phyloP scores from a whole-genome alignment of 2,888 invertebrate genomes.

The Dolichomitus sp. region DNA sequence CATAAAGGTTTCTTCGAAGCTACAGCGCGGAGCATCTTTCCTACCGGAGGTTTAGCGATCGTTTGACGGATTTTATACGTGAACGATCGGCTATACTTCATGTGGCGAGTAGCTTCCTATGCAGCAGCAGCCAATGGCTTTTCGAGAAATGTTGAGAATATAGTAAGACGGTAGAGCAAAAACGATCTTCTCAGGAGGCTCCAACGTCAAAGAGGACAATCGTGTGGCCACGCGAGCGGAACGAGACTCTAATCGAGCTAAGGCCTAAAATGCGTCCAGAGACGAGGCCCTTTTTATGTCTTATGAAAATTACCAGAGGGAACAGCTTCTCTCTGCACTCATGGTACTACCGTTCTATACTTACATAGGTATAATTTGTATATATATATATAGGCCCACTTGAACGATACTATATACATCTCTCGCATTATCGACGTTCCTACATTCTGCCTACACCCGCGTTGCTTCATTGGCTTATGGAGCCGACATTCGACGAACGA shows the following conservation, averaged over 20 bases:
- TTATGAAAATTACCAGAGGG: slow-evolving; percentile 70
- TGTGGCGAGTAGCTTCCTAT: slow-evolving; percentile 4
- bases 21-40: slow-evolving; percentile 16
- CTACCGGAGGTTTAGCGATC: slow-evolving; percentile 56
- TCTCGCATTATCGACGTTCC: slow-evolving; percentile 36
- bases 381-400: not conserved
- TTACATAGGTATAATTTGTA: too few species aligned
- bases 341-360: not conserved
- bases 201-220: slow-evolving; percentile 54
- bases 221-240: slow-evolving; percentile 73
- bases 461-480: not conserved
- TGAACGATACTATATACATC: slow-evolving; percentile 2
- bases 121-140: slow-evolving; percentile 53
- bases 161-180: slow-evolving; percentile 23
- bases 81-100: slow-evolving; percentile 53
- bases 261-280: slow-evolving; percentile 66
- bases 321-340: slow-evolving; percentile 16
- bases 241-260: slow-evolving; percentile 74
- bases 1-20: slow-evolving; percentile 60
- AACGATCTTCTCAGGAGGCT: slow-evolving; percentile 29
- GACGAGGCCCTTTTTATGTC: slow-evolving; percentile 65
- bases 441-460: not conserved
- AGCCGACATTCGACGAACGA: slow-evolving; percentile 38
- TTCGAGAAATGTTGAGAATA: slow-evolving; percentile 54
- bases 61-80: slow-evolving; percentile 64